Base-by-base conservation (phyloP, 1,140 invertebrate species). In the Latrodectus geometricus region DNA sequence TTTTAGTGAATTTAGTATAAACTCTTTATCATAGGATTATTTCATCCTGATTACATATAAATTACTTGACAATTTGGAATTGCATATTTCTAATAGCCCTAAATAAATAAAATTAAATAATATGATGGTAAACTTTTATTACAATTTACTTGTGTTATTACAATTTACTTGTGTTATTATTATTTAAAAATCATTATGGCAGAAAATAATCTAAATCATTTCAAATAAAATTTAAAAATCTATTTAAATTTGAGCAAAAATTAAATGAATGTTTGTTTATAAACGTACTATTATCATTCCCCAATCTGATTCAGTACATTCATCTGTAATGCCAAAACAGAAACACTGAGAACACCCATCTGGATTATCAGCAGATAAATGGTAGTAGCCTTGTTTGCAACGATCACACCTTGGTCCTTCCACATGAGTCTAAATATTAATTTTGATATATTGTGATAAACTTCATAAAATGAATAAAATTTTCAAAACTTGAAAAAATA, bases 301-400 rank as follows among this genome's bases (percentile, higher is more conserved):
- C 88, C 86, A 91, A 87, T 91, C 92, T 20, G 89, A 88, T 65
- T 93, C 92, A 75, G 92, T 91, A 89, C 98, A 99, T 23, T 93
- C 90, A 49, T 93, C 91, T 5, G 94, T 95, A 5, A 97, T 93
- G 52, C 96, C 97, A 49, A 97, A 99, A 91, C 98, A 99, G 92
- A 96, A 98, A 91, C 98, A 99, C 9, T 94, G 91, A 0, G 94
- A 91, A 90, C 98, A 99, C 8, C 98, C 98, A n/a, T 95, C 93
- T 0, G 94, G 92, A 90, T 98, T 95, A 0, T 94, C 92, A 21
- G 91, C 91, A 35, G 94, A 93, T 75, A 99, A 92, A 70, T 96
- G 95, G 70, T 89, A 99, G 91, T 94, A 95, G 3, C 97, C 98
- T 0, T 93, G 89, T 80, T 95, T 95, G 90, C 98, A 99, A 15